Conservation (phyloP, 2,113 vertebrate species). For the Crotalus helleri region DNA sequence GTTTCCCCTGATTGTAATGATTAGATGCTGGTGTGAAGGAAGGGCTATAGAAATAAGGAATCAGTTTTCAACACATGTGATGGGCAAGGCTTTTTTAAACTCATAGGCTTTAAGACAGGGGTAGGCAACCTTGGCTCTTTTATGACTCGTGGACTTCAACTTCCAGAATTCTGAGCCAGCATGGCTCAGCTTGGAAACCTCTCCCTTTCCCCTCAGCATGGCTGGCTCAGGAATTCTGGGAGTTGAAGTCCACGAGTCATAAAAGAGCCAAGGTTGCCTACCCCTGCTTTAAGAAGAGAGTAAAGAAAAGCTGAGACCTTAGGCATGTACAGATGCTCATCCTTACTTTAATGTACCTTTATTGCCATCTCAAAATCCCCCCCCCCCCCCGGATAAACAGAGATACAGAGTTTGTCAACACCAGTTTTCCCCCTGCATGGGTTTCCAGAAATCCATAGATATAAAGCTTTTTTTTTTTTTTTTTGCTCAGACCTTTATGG, state of each 20-base stretch:
- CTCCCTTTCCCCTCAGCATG: no score
- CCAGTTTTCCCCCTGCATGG: background rate
- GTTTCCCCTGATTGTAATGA: background rate
- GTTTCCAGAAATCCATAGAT: background rate
- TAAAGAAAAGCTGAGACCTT: background rate
- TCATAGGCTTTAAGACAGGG: background rate
- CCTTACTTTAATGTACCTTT: background rate
- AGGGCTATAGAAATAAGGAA: background rate
- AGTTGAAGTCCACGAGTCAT: no score
- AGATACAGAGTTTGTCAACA: background rate
- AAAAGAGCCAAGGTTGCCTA: no score
- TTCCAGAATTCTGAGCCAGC: no score
- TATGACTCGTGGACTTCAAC: no score
- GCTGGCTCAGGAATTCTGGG: no score
- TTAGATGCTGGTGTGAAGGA: background rate
- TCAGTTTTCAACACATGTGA: background rate
- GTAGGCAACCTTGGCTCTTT: no score
- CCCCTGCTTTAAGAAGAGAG: background rate
- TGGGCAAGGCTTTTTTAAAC: no score
- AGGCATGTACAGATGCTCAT: background rate
- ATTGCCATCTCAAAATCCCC: background rate
- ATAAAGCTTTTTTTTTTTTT: background rate
- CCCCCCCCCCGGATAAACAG: background rate
- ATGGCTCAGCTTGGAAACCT: no score
- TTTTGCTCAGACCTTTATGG: background rate